phyloP scores from a whole-genome alignment of 2,113 vertebrate species.

The Eleginops maclovinus region DNA sequence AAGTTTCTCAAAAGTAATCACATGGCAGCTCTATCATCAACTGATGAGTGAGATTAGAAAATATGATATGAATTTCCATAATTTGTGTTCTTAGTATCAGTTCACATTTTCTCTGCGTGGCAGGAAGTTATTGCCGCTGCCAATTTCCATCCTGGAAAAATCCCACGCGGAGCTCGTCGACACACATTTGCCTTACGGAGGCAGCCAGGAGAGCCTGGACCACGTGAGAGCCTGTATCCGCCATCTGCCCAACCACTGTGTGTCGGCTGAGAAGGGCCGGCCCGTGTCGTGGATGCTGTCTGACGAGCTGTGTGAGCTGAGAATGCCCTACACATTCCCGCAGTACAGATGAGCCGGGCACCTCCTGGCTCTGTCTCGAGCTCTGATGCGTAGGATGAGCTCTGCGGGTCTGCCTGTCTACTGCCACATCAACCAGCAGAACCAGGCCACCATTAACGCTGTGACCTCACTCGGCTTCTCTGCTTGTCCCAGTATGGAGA shows the following conservation, averaged over 20 bases:
- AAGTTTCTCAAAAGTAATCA: constrained; percentile 5
- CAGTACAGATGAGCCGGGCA: constrained; percentile 70
- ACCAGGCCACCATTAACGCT: constrained; percentile 15
- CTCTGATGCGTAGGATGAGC: constrained; percentile 62
- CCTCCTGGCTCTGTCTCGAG: constrained; percentile 49
- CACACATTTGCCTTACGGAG: constrained; percentile 63
- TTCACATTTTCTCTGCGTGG: constrained; percentile 4
- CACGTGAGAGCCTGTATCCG: constrained; percentile 68
- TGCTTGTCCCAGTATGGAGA: constrained; percentile 1
- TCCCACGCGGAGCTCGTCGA: constrained; percentile 68
- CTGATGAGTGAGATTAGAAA: constrained; percentile 9
- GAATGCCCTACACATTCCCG: constrained; percentile 71
- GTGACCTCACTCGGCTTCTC: constrained; percentile 22
- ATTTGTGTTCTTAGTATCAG: constrained; percentile 11
- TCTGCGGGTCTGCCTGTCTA: constrained; percentile 67
- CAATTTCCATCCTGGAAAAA: constrained; percentile 65
- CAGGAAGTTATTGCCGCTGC: constrained; percentile 36
- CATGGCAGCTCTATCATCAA: neutral
- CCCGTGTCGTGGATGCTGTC: constrained; percentile 74
- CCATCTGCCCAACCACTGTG: constrained; percentile 77
- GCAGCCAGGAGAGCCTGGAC: constrained; percentile 59
- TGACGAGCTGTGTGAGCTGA: constrained; percentile 79
- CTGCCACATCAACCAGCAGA: constrained; percentile 67
- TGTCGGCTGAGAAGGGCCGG: constrained; percentile 65
- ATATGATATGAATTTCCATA: neutral